These are phyloP conservation scores for Brachyistius frenatus DNA, from an alignment of 2,113 vertebrate genomes.

Conservation along the genomic window DNA sequence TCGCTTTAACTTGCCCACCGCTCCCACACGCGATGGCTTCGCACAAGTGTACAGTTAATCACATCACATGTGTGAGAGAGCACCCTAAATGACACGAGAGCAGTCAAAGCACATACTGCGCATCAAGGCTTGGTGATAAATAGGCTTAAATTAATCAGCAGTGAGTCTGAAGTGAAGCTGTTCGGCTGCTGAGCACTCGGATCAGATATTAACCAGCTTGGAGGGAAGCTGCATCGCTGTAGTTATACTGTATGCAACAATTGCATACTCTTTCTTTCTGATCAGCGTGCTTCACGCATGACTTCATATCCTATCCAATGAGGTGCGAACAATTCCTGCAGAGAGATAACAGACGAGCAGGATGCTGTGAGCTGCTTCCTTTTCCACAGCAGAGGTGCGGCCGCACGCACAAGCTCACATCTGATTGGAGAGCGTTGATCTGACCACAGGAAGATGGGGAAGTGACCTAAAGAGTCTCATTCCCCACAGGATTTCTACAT, in stretches of 20 bases:
- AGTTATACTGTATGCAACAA: background rate
- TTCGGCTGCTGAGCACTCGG: background rate
- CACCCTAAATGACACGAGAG: background rate
- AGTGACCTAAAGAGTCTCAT: conserved; percentile 4
- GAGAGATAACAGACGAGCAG: background rate
- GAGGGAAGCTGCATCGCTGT: background rate
- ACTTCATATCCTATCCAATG: conserved; percentile 11
- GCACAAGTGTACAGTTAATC: conserved; percentile 31
- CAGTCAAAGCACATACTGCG: background rate
- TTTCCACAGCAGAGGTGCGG: conserved; percentile 7
- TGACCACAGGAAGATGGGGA: conserved; percentile 43
- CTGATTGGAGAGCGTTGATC: conserved; percentile 20
- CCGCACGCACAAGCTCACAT: background rate
- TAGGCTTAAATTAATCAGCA: background rate
- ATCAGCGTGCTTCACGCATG: background rate
- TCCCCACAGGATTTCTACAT: too few species aligned
- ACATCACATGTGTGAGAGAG: conserved; percentile 8
- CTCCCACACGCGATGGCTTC: conserved; percentile 2
- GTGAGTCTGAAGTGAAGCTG: background rate
- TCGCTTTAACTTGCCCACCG: conserved; percentile 22
- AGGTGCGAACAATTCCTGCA: fast-evolving
- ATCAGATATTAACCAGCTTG: background rate
- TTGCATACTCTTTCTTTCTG: background rate
- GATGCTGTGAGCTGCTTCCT: background rate
- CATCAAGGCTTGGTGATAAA: background rate